Percentiles rank a stretch among this genome's conserved stretches.
Conservation (phyloP, 2,888 invertebrate genomes). For the Parnassius apollo region DNA sequence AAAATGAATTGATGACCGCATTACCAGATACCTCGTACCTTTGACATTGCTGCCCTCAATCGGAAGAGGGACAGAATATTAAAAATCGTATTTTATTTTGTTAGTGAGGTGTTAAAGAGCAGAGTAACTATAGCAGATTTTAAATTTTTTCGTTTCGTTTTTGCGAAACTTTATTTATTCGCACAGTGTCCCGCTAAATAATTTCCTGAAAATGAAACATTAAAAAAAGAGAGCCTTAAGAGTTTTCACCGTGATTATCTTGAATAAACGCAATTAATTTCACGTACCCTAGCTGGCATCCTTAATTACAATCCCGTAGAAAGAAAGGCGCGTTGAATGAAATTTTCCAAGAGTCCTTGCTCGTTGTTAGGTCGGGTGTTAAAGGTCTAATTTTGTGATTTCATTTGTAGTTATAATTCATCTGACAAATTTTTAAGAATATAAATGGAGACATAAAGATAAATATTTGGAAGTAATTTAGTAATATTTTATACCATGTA, state of each 20-base stretch:
- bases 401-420: neutral
- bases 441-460: too few relatives aligned
- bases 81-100: too few relatives aligned
- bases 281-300: conserved; percentile 20
- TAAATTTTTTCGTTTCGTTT: conserved; percentile 6
- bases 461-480: too few relatives aligned
- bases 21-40: too few relatives aligned
- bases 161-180: conserved; percentile 23
- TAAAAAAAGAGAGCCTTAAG: conserved; percentile 20
- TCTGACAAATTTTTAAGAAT: too few relatives aligned
- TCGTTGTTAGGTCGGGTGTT: neutral
- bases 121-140: conserved; percentile 7
- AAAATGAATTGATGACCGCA: too few relatives aligned
- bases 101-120: neutral
- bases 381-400: neutral
- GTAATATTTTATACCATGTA: too few relatives aligned
- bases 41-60: too few relatives aligned
- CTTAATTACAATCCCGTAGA: conserved; percentile 22
- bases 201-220: conserved; percentile 20
- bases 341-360: conserved; percentile 8
- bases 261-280: conserved; percentile 26
- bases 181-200: conserved; percentile 7
- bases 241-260: conserved; percentile 25
- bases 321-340: conserved; percentile 16
- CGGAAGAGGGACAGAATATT: too few relatives aligned